A percentile compares a stretch with the other conserved stretches of the same genome.
These are phyloP conservation scores for human DNA, from an alignment of 2,113 vertebrate genomes.

Conservation along the genomic window GRCh38 chr1:228974501-228975000, in stretches of 20 bases:
- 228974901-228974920: not conserved
- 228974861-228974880: not conserved
- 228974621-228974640: too few relatives aligned
- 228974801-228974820: not conserved
- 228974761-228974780: not conserved
- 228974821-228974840: not conserved
- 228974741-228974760: not conserved
- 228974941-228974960: not conserved
- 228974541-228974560: not conserved
- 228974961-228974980: not conserved
- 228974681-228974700: not conserved
- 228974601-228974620: not conserved
- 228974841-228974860: rapidly evolving
- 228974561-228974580: not conserved
- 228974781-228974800: not conserved
- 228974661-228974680: not conserved
- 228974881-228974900: not conserved
- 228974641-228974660: not conserved
- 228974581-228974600: not conserved
- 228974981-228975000: not conserved
- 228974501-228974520: not conserved
- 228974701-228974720: not conserved
- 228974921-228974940: not conserved
- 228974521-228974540: not conserved
- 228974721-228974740: not conserved